Evolutionary conservation across 2,797 vertebrate genomes (phyloP), one percentile per base, ranked within the genome.

Genomic region (Poeciliopsis presidionis): DNA sequence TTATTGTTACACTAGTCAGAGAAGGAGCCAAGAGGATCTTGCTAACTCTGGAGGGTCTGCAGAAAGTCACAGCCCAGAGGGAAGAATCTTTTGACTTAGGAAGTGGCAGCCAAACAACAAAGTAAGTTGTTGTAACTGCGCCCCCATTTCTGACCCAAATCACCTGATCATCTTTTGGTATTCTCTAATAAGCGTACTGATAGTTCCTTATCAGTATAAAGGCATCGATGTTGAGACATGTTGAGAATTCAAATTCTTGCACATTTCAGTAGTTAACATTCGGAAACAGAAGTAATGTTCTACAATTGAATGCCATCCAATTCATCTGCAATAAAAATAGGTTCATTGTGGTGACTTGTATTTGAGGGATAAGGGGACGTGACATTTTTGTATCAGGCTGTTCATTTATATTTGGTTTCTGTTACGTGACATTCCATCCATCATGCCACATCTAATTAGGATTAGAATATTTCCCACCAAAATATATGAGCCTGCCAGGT

Each of bases 381-480:
- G 18, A 51, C 39, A 13, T 9, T 63, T 41, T 0, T 3, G 1
- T 7, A 36, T 20, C 25, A 45, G 67, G n/a, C n/a, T 4, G 8
- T 67, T 59, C 55, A 72, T 33, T 63, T 53, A 69, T 65, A 43
- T 80, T 73, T 75, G 85, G 86, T 71, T 90, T 85, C 86, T 67
- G 84, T 80, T 87, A 79, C 89, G 76, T 81, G 81, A 94, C n/a
- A 88, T 89, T 89, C 89, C 67, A 84, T 69, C 63, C 80, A 83
- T 80, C 81, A 77, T 78, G 83, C 75, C 87, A 47, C 74, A 75
- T 67, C 59, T 95, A 94, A 95, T 86, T 89, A 88, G 89, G 82
- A 95, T 93, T 89, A 94, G 86, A 53, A 85, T 89, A 76, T 91
- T 86, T 65, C 49, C 46, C 79, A 87, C 86, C 85, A 88, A 92